These are phyloP conservation scores for Tupaia tana DNA, from an alignment of 2,113 vertebrate species.

Conservation along the genomic window DNA sequence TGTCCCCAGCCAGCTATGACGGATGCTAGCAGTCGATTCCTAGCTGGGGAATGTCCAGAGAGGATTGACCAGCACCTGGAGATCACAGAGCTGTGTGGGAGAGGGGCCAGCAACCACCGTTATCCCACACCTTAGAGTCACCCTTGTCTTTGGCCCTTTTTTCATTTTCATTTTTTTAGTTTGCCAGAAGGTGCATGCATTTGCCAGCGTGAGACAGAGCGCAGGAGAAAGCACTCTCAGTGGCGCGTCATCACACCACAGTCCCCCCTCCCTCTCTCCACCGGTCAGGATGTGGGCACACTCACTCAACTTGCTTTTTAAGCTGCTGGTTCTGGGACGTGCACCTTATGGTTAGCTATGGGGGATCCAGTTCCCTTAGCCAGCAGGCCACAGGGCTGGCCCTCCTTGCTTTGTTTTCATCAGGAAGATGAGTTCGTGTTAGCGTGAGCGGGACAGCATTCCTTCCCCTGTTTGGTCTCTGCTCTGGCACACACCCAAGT, in stretches of 20 bases:
- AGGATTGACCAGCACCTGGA: background rate
- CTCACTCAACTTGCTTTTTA: no score
- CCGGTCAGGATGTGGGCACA: no score
- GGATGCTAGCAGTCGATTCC: background rate
- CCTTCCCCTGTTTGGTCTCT: background rate
- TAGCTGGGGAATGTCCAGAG: background rate
- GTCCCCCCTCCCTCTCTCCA: no score
- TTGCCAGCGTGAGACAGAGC: no score
- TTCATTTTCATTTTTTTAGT: no score
- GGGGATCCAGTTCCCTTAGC: no score
- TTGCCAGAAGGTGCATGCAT: no score
- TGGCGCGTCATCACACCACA: no score
- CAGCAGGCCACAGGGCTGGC: no score
- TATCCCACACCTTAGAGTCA: background rate
- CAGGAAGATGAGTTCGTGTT: background rate
- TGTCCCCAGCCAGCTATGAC: background rate
- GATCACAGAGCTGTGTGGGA: background rate
- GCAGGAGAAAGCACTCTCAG: no score
- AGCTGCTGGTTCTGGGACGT: no score
- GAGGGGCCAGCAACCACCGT: background rate
- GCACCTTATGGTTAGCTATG: no score
- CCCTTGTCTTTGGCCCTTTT: background rate
- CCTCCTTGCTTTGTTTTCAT: background rate
- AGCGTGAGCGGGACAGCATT: background rate
- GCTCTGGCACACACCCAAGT: background rate